phyloP scores from a whole-genome alignment of 2,888 invertebrate species.

The Caenorhabditis sp. region DNA sequence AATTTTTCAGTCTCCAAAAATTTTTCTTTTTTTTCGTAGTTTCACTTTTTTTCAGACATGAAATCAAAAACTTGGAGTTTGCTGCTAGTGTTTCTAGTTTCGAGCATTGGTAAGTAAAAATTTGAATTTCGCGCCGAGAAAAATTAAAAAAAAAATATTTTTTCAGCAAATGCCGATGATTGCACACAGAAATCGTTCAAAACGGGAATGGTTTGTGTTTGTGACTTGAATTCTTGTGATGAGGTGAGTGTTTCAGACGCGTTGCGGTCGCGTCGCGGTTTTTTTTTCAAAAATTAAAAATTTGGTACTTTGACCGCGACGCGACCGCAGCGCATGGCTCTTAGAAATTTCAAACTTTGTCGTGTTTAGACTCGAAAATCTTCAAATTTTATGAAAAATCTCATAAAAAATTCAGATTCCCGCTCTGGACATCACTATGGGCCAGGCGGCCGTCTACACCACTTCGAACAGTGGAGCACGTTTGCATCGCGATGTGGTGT shows the following conservation, averaged over 20 bases:
- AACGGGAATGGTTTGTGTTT: constrained; percentile 73
- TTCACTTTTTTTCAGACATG: not conserved
- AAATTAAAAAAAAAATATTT: not conserved
- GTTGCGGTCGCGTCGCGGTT: too few relatives aligned
- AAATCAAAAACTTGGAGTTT: constrained; percentile 16
- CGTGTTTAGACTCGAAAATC: not conserved
- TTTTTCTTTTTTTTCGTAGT: constrained; percentile 2
- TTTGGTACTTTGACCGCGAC: not conserved
- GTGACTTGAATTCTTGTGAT: constrained; percentile 75
- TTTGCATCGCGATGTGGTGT: constrained; percentile 58
- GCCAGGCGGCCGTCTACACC: constrained; percentile 69
- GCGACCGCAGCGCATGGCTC: not conserved
- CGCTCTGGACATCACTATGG: constrained; percentile 52
- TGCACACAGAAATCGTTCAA: constrained; percentile 62
- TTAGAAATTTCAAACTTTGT: not conserved
- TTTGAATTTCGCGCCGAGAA: not conserved
- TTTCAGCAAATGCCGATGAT: constrained; percentile 20
- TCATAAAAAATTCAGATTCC: constrained; percentile 51
- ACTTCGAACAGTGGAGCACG: constrained; percentile 66
- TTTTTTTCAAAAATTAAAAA: not conserved
- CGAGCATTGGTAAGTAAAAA: not conserved
- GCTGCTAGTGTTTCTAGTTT: not conserved
- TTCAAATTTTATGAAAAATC: not conserved
- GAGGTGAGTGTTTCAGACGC: constrained; percentile 49
- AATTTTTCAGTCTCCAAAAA: too few relatives aligned